Evolutionary conservation across 2,113 vertebrate genomes (phyloP), one percentile per base, ranked within the genome.

Genomic region (Cryptotis parvus): DNA sequence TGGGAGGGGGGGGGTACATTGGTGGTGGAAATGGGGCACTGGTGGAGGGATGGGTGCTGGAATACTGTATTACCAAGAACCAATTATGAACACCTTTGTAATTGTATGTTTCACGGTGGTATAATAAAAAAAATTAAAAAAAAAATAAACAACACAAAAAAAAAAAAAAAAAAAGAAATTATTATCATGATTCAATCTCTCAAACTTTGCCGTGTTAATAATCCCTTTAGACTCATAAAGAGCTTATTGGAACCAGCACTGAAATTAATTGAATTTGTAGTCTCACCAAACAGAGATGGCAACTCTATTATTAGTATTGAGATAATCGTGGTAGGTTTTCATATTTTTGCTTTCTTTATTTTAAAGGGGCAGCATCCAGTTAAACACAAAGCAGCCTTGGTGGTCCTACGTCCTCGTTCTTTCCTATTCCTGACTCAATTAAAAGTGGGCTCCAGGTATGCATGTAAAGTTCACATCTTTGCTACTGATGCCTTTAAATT

Each of bases 181-280:
- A 63, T 94, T 76, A 45, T 11, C 96, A 88, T 65, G 72, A 35
- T 93, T 92, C 89, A 20, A 65, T 80, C 37, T 94, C 95, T 94
- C 87, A 33, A 35, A 88, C 91, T 90, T 94, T 72, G 84, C 93
- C 58, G 39, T 82, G 16, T 86, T 93, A 65, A 91, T 94, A 84
- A 94, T 94, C 86, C 89, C 92, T 81, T 92, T 89, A 90, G 82
- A 95, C 70, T 83, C 90, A 75, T 80, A 92, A 92, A 94, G 75
- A 90, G 76, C 85, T 93, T 91, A 93, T 16, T 93, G 72, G 91
- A 92, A 91, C 58, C 92, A 83, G 82, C 76, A 66, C 4, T 88
- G 83, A 76, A 90, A 91, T 96, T 95, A 94, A 97, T 82, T 91
- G 86, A 94, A 92, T 94, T 41, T 91, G 83, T 89, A 88, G 85